Conservation (phyloP, 2,113 vertebrate genomes). For the Siniperca chuatsi region DNA sequence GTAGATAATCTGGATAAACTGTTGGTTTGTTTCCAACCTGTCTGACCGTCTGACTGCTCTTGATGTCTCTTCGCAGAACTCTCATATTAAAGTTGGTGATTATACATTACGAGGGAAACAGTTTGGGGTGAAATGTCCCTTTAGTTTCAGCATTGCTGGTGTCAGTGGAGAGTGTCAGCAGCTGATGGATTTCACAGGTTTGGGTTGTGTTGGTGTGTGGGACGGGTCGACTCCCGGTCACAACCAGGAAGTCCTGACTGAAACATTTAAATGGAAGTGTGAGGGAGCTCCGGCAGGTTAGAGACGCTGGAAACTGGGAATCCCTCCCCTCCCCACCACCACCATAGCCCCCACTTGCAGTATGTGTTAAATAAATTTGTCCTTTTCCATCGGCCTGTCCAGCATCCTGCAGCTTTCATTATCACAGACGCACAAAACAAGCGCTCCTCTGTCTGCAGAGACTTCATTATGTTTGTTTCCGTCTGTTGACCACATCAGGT, state of each 20-base stretch:
- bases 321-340: background rate
- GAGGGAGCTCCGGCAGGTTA: background rate
- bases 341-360: background rate
- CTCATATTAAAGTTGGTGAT: too few species aligned
- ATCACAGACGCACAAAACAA: constrained; percentile 26
- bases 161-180: background rate
- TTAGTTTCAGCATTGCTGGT: background rate
- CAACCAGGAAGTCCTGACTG: constrained; percentile 12
- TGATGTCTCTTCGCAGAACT: too few species aligned
- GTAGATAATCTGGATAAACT: too few species aligned
- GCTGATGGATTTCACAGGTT: constrained; percentile 39
- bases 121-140: background rate
- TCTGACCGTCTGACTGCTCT: too few species aligned
- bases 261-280: constrained; percentile 2
- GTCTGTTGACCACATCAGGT: constrained; percentile 43
- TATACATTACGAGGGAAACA: too few species aligned
- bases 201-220: constrained; percentile 14
- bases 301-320: constrained; percentile 8
- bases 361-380: constrained; percentile 19
- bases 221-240: constrained; percentile 25
- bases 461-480: constrained; percentile 29
- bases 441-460: constrained; percentile 34
- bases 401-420: constrained; percentile 33
- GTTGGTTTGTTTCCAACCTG: too few species aligned
- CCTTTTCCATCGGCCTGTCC: constrained; percentile 8